Evolutionary conservation across 2,888 invertebrate species (phyloP).

Genomic region (Heliconius sara): DNA sequence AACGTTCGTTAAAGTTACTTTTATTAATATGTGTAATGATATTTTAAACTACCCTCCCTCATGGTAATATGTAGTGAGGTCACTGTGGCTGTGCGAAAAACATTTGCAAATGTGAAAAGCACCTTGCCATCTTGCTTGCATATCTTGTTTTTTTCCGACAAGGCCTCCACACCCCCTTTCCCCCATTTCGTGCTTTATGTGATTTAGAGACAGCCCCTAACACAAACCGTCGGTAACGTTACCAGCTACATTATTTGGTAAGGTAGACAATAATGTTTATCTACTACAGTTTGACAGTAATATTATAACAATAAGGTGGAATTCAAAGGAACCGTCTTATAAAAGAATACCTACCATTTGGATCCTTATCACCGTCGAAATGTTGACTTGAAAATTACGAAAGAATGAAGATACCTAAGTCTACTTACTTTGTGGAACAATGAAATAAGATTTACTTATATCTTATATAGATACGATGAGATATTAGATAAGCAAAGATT

Average conservation of each 20-base stretch:
- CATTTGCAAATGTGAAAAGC: no score
- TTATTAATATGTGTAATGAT: no score
- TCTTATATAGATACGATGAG: background rate
- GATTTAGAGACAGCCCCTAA: background rate
- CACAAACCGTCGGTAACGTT: background rate
- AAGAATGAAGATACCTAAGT: background rate
- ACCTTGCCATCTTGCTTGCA: no score
- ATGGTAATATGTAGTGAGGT: no score
- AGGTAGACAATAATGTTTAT: background rate
- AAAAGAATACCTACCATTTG: background rate
- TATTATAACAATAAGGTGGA: background rate
- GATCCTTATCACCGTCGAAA: background rate
- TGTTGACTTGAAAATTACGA: slow-evolving; percentile 1
- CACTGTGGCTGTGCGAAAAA: no score
- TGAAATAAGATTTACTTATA: background rate
- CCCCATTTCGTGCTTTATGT: no score
- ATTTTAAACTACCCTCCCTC: no score
- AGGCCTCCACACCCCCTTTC: no score
- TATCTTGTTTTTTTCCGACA: no score
- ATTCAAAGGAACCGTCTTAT: background rate
- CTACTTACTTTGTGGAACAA: background rate
- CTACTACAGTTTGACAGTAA: background rate
- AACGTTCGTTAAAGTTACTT: no score
- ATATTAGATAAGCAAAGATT: background rate
- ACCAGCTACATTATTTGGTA: background rate